Evolutionary conservation across 2,113 vertebrate genomes (phyloP).

Genomic region (Xyrauchen texanus): DNA sequence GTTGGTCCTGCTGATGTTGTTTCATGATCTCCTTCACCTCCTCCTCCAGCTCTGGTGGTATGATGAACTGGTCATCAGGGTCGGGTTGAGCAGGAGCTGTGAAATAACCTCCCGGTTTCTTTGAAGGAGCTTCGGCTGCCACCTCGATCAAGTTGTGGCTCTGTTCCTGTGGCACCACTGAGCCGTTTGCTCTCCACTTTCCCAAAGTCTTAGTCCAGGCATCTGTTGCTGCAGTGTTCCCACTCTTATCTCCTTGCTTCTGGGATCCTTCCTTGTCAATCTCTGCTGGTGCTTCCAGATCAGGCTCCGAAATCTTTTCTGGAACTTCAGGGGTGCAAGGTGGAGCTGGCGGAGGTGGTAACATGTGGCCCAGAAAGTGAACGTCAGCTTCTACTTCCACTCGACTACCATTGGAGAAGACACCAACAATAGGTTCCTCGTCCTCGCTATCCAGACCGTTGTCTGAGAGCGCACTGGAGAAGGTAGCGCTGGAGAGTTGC

Average conservation of each 20-base stretch:
- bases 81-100: conserved; percentile 93
- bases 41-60: conserved; percentile 96
- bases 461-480: conserved; percentile 95
- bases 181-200: conserved; percentile 85
- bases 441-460: conserved; percentile 97
- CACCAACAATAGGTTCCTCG: conserved; percentile 92
- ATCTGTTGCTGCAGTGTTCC: conserved; percentile 42
- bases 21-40: conserved; percentile 99
- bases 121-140: conserved; percentile 84
- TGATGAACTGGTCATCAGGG: conserved; percentile 96
- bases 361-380: conserved; percentile 75
- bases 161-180: conserved; percentile 87
- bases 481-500: conserved; percentile 94
- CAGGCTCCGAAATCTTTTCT: conserved; percentile 79
- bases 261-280: conserved; percentile 50
- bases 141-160: conserved; percentile 97
- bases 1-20: conserved; percentile 91
- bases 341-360: conserved; percentile 61
- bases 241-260: conserved; percentile 59
- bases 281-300: background rate
- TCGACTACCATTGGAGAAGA: conserved; percentile 93
- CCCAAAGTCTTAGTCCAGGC: conserved; percentile 74
- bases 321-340: conserved; percentile 77
- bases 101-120: conserved; percentile 91
- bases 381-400: conserved; percentile 95